These are phyloP conservation scores for Aleiodes leptofemur DNA, from an alignment of 2,888 invertebrate species.

Conservation along the genomic window DNA sequence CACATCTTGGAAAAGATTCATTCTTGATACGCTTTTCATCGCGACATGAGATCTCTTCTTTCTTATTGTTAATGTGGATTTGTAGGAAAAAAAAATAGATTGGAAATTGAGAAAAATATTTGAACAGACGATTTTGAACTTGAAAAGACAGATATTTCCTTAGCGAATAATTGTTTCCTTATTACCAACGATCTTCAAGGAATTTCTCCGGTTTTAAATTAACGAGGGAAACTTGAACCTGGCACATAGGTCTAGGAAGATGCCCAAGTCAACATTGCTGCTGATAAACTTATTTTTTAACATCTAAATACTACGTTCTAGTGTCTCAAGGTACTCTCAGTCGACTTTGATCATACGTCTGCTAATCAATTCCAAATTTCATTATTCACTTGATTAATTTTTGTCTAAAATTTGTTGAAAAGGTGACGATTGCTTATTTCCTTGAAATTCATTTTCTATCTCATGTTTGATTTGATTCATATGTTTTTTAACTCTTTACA, in stretches of 20 bases:
- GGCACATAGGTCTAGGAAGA: slow-evolving; percentile 19
- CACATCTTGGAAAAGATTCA: slow-evolving; percentile 12
- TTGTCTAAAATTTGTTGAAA: background rate
- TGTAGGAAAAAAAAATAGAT: background rate
- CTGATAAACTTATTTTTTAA: slow-evolving; percentile 13
- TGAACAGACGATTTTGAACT: slow-evolving; percentile 6
- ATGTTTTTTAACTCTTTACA: slow-evolving; percentile 13
- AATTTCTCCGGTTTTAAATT: slow-evolving; percentile 14
- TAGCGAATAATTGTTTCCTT: too few relatives aligned
- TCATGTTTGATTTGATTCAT: slow-evolving; percentile 14
- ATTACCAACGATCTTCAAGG: too few relatives aligned
- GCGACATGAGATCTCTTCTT: slow-evolving; percentile 1
- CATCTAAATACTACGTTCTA: slow-evolving; percentile 4
- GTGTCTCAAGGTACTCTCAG: slow-evolving; percentile 44
- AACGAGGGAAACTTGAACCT: slow-evolving; percentile 3
- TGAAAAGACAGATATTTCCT: slow-evolving; percentile 32
- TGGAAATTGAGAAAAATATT: background rate
- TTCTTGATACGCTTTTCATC: slow-evolving; percentile 12
- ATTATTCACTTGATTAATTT: slow-evolving; percentile 13
- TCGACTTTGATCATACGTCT: slow-evolving; percentile 43
- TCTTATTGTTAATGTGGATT: background rate
- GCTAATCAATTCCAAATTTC: slow-evolving; percentile 26
- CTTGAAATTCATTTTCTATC: slow-evolving; percentile 5
- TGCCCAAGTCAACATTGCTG: slow-evolving; percentile 5
- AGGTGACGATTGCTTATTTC: slow-evolving; percentile 2